Percentiles rank a stretch among this genome's conserved stretches.
Conservation (phyloP, 1,140 invertebrate species). For the Saccostrea cuccullata region DNA sequence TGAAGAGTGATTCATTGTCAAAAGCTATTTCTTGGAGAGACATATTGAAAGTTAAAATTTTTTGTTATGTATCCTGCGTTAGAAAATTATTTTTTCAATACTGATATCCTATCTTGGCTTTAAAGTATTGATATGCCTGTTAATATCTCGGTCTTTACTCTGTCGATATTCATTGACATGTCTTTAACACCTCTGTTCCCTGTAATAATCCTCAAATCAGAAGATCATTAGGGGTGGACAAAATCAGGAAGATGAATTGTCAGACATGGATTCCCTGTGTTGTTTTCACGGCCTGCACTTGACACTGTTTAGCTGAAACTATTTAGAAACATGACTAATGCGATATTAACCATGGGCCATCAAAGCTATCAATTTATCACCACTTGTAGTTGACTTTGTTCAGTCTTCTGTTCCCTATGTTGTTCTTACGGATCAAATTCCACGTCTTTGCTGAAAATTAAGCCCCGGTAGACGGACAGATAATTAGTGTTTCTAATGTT, state of each 20-base stretch:
- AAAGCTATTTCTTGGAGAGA: too few species aligned
- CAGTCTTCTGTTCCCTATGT: constrained; percentile 9
- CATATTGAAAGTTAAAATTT: too few species aligned
- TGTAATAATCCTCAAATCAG: neutral
- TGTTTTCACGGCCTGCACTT: constrained; percentile 9
- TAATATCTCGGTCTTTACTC: neutral
- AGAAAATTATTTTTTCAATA: too few species aligned
- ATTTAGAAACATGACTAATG: constrained; percentile 43
- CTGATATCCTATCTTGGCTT: too few species aligned
- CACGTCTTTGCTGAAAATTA: constrained; percentile 19
- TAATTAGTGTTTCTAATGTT: constrained; percentile 40
- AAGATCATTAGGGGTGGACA: constrained; percentile 1
- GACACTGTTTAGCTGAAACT: constrained; percentile 19
- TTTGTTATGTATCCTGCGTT: too few species aligned
- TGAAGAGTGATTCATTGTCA: too few species aligned
- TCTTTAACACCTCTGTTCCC: neutral
- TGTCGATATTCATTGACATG: neutral
- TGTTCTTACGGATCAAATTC: constrained; percentile 40
- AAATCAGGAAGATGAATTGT: neutral
- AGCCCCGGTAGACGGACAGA: constrained; percentile 27
- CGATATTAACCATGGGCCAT: constrained; percentile 36
- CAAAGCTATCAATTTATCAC: constrained; percentile 37
- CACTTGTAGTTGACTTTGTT: constrained; percentile 22
- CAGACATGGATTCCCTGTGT: neutral
- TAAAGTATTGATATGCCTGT: neutral